These are phyloP conservation scores for Falco berigora DNA, from an alignment of 2,797 vertebrate species.

Conservation along the genomic window DNA sequence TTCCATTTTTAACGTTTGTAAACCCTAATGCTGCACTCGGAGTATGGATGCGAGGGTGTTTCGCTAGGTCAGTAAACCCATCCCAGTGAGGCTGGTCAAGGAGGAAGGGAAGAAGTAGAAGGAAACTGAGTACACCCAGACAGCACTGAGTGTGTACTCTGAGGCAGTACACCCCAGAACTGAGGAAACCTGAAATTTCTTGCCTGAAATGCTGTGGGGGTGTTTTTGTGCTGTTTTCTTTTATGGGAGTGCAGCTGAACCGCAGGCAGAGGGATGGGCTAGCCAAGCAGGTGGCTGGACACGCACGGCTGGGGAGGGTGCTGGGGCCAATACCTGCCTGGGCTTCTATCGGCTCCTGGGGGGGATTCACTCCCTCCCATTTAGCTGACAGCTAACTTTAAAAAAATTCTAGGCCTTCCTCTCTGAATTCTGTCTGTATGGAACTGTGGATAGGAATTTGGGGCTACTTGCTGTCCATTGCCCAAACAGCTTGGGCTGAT, in stretches of 20 bases:
- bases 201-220: neutral
- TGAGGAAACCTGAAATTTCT: neutral
- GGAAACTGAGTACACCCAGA: neutral
- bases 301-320: neutral
- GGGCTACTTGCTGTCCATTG: accelerated
- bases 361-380: accelerated
- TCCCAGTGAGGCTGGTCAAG: neutral
- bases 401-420: neutral
- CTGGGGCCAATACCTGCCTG: accelerated
- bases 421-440: neutral
- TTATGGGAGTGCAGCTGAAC: neutral
- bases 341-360: neutral
- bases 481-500: accelerated
- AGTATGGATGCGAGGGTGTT: neutral
- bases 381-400: neutral
- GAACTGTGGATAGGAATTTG: neutral
- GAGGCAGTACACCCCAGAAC: neutral
- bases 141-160: neutral
- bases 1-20: neutral
- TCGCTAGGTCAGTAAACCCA: neutral
- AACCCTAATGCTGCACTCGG: accelerated
- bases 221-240: neutral
- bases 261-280: neutral
- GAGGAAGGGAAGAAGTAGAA: conserved; percentile 2
- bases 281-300: neutral